phyloP scores from a whole-genome alignment of 2,797 vertebrate species.

The Anguilla marmorata region DNA sequence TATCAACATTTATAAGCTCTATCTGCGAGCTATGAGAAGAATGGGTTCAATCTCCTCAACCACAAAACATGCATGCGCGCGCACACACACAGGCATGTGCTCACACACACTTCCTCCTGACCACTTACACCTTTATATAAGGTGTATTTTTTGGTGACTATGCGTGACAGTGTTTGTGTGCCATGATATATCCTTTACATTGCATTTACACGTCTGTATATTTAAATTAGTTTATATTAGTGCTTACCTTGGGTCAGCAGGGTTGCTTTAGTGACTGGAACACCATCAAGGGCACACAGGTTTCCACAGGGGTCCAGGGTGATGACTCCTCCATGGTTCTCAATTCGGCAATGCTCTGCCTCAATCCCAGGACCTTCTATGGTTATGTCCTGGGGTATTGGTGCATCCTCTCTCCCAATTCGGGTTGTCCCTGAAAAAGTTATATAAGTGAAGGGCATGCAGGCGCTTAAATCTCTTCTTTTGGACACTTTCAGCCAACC shows the following conservation, averaged over 20 bases:
- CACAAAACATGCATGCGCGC: neutral
- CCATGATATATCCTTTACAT: neutral
- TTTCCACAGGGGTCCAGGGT: conserved; percentile 78
- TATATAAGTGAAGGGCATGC: neutral
- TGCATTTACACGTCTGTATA: neutral
- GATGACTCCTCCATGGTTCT: conserved; percentile 71
- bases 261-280: conserved; percentile 70
- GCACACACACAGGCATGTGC: neutral
- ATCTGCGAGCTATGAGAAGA: neutral
- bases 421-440: conserved; percentile 68
- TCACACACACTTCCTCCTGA: neutral
- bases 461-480: no score
- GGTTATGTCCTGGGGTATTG: conserved; percentile 72
- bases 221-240: neutral
- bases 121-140: neutral
- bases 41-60: neutral
- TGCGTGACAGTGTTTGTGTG: neutral
- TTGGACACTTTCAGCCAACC: no score
- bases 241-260: conserved; percentile 76
- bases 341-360: conserved; percentile 75
- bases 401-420: conserved; percentile 75
- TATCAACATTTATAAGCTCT: neutral
- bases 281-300: conserved; percentile 75
- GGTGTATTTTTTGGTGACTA: neutral
- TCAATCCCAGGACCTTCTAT: conserved; percentile 74